phyloP scores from a whole-genome alignment of 1,140 invertebrate genomes.

The Pristionchus pacificus region DNA sequence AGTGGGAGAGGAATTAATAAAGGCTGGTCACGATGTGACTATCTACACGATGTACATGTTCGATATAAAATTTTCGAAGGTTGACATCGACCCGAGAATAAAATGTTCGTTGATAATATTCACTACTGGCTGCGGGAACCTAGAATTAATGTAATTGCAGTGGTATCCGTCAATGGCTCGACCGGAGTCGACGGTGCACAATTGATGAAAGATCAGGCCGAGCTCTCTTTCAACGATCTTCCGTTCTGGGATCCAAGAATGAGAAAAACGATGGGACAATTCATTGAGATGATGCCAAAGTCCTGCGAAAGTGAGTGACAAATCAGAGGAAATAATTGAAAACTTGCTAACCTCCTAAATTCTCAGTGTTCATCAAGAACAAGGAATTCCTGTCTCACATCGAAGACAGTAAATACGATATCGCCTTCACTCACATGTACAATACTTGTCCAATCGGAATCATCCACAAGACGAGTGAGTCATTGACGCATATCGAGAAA shows the following conservation, averaged over 20 bases:
- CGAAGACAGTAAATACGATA: conserved; percentile 23
- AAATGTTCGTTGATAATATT: background rate
- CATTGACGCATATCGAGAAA: background rate
- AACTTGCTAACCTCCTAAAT: background rate
- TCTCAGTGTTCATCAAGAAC: conserved; percentile 18
- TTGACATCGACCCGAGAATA: background rate
- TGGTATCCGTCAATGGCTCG: conserved; percentile 8
- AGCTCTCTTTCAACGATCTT: conserved; percentile 6
- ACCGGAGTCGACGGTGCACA: background rate
- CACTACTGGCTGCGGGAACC: no score
- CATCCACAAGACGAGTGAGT: background rate
- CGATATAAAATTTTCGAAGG: background rate
- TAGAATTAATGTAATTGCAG: conserved; percentile 15
- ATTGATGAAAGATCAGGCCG: conserved; percentile 1
- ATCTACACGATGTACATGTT: conserved; percentile 4
- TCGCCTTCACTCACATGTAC: conserved; percentile 30
- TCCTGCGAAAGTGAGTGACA: conserved; percentile 14
- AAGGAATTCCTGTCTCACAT: conserved; percentile 9
- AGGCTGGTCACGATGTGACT: conserved; percentile 26
- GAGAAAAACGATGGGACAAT: background rate
- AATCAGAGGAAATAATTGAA: conserved; percentile 1
- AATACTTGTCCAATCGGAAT: conserved; percentile 3
- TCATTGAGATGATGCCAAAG: background rate
- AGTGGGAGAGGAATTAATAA: conserved; percentile 13
- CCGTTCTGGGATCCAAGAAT: conserved; percentile 3